Conservation (phyloP, 2,797 vertebrate genomes). For the Pseudochaenichthys georgianus region DNA sequence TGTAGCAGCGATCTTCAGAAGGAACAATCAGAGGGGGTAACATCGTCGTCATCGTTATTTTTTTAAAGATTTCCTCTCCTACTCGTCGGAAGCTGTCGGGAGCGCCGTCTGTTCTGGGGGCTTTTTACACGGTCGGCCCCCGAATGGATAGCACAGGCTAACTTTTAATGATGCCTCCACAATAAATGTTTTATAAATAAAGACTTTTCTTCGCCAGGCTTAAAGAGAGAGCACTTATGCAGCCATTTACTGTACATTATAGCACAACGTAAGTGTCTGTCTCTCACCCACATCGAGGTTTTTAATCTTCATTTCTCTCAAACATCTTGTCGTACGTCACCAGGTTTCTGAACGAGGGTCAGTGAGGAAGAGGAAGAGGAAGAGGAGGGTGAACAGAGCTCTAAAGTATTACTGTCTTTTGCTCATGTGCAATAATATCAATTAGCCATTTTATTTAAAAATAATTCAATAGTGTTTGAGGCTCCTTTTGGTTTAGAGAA, state of each 20-base stretch:
- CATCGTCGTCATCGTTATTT: constrained; percentile 58
- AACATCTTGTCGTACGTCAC: constrained; percentile 46
- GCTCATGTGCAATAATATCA: constrained; percentile 86
- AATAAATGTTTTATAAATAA: constrained; percentile 61
- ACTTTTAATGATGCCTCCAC: constrained; percentile 76
- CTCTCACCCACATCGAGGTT: constrained; percentile 46
- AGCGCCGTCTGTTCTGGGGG: constrained; percentile 45
- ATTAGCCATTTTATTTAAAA: constrained; percentile 82
- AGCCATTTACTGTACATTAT: constrained; percentile 81
- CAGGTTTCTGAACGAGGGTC: constrained; percentile 67
- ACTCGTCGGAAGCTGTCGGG: constrained; percentile 52
- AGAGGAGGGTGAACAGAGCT: constrained; percentile 65
- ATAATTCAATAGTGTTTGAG: constrained; percentile 48
- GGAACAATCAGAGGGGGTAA: constrained; percentile 64
- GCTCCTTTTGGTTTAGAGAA: constrained; percentile 48
- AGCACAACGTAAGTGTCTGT: constrained; percentile 80
- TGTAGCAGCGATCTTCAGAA: constrained; percentile 84
- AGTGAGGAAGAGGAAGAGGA: constrained; percentile 34
- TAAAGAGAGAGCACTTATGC: constrained; percentile 82
- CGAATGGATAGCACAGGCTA: constrained; percentile 81
- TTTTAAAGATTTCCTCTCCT: constrained; percentile 68
- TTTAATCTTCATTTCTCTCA: constrained; percentile 18
- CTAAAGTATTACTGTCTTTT: constrained; percentile 82
- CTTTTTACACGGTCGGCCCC: constrained; percentile 52
- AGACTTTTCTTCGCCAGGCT: constrained; percentile 52